phyloP scores from a whole-genome alignment of 2,888 invertebrate genomes.

The Actias luna region DNA sequence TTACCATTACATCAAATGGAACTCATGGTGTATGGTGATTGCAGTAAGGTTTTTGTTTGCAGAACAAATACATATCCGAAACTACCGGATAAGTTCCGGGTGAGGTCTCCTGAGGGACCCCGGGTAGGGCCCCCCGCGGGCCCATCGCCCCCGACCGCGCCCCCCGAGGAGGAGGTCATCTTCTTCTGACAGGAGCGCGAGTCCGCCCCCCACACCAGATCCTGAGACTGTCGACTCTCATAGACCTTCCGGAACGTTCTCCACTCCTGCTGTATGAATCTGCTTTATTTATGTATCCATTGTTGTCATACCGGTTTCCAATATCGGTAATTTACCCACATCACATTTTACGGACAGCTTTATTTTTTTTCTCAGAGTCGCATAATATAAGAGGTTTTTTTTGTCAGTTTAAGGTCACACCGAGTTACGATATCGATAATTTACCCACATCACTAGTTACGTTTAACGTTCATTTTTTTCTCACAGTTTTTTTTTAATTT shows the following conservation, averaged over 20 bases:
- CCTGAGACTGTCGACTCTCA: constrained; percentile 73
- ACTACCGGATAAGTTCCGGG: constrained; percentile 85
- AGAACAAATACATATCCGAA: constrained; percentile 89
- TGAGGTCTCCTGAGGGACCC: constrained; percentile 74
- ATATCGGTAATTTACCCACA: not conserved
- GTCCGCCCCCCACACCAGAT: constrained; percentile 48
- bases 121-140: constrained; percentile 30
- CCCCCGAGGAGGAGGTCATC: constrained; percentile 83
- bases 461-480: no score
- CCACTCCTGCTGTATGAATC: not conserved
- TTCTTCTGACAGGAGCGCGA: constrained; percentile 83
- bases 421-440: not conserved
- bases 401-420: no score
- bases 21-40: no score
- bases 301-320: constrained; percentile 2
- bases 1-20: no score
- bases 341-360: not conserved
- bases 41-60: constrained; percentile 19
- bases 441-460: not conserved
- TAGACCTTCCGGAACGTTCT: constrained; percentile 39
- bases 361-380: no score
- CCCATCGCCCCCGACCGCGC: constrained; percentile 29
- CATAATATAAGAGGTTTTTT: no score
- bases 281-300: constrained; percentile 5
- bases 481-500: no score